A percentile compares a stretch with the other conserved stretches of the same genome.
These are phyloP conservation scores for Entelurus aequoreus DNA, from an alignment of 2,113 vertebrate species.

Conservation along the genomic window DNA sequence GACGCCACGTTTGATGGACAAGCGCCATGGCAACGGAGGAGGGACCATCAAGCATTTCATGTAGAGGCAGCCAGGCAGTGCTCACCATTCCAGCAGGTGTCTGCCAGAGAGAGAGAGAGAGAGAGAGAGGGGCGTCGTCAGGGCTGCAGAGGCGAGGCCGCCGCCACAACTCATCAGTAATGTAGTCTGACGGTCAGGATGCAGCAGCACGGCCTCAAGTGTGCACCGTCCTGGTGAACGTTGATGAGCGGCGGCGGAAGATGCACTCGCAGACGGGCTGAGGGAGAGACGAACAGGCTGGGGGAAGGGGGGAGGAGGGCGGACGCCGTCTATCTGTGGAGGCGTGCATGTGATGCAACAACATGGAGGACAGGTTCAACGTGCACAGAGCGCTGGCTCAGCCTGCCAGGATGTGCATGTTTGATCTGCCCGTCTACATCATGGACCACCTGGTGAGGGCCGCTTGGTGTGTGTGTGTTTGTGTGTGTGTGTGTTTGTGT, in stretches of 20 bases:
- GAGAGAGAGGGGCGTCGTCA: conserved; percentile 4
- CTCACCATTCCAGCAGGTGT: conserved; percentile 3
- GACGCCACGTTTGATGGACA: background rate
- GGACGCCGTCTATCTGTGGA: conserved; percentile 18
- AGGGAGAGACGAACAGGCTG: background rate
- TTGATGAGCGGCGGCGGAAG: background rate
- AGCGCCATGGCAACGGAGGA: background rate
- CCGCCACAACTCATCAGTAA: background rate
- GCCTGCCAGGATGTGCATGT: conserved; percentile 82
- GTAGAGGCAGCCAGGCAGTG: background rate
- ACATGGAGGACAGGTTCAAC: conserved; percentile 83
- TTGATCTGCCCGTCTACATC: conserved; percentile 79
- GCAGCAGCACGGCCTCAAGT: background rate
- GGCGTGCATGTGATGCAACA: background rate
- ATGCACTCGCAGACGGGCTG: background rate
- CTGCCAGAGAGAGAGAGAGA: conserved; percentile 16
- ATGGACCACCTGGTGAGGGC: conserved; percentile 81
- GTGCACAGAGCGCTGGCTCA: conserved; percentile 83
- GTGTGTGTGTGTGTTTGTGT: conserved; percentile 6
- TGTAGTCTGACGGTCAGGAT: background rate
- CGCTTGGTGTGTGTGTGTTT: conserved; percentile 3
- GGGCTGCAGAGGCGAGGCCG: background rate
- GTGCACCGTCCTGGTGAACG: no score
- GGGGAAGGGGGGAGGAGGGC: background rate
- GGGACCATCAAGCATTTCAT: background rate